phyloP scores from a whole-genome alignment of 2,113 vertebrate species.

The Ahaetulla prasina region DNA sequence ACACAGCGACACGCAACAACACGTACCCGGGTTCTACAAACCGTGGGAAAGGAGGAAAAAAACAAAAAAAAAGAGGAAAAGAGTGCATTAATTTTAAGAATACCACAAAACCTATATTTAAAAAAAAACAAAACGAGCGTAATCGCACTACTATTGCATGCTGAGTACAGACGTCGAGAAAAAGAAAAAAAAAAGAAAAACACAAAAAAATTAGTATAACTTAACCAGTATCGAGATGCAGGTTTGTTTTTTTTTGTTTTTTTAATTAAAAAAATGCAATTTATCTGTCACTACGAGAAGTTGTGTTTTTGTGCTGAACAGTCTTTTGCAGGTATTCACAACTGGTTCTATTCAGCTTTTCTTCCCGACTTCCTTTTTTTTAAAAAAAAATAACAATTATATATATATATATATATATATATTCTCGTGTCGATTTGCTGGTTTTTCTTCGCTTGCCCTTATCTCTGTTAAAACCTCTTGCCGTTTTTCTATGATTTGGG shows the following conservation, averaged over 20 bases:
- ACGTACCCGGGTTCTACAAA: conserved; percentile 31
- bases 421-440: conserved; percentile 44
- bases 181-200: conserved; percentile 14
- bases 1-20: not conserved
- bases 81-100: conserved; percentile 38
- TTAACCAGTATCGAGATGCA: conserved; percentile 61
- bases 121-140: conserved; percentile 53
- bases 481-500: conserved; percentile 32
- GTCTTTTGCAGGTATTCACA: conserved; percentile 70
- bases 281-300: conserved; percentile 67
- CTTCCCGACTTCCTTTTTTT: conserved; percentile 42
- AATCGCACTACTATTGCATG: conserved; percentile 85
- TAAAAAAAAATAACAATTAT: not conserved
- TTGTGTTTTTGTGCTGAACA: conserved; percentile 73
- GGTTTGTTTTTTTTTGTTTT: conserved; percentile 47
- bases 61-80: no score
- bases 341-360: conserved; percentile 64
- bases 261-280: conserved; percentile 31
- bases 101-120: conserved; percentile 60
- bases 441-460: conserved; percentile 43
- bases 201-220: conserved; percentile 70
- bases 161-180: conserved; percentile 60
- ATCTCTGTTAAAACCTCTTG: not conserved
- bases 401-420: not conserved
- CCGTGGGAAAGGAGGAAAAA: not conserved